Base-by-base conservation (phyloP, 2,888 invertebrate species). In the Plemyria rubiginata region DNA sequence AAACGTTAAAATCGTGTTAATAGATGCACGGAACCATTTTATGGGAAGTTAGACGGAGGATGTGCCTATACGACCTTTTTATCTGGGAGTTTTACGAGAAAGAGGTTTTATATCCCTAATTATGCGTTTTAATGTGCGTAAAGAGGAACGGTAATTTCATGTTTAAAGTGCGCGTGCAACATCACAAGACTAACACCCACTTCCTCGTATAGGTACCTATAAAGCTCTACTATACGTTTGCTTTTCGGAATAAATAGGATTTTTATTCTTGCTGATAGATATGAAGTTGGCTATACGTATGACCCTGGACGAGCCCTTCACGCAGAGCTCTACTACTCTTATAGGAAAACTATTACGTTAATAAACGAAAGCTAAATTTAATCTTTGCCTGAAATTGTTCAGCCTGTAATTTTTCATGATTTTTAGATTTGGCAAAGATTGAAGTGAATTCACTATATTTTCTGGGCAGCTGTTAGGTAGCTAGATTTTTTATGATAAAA, bases 71-170 rank as follows among this genome's bases (percentile, higher is more conserved):
- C 83, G 83, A 84, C 84, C 84, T 87, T 90, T 91, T 90, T 90
- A 89, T 89, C 87, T 86, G 80, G 79, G 72, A 71, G 80, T 88
- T 90, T 91, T 85, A 91, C 79, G 90, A 81, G 79, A 70, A 82
- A 85, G 88, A 86, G 90, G 87, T 91, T 91, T 92, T 88, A 91
- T 91, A 90, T 84, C 80, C 89, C 88, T 90, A 90, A 91, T 91
- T 88, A 90, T 80, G 81, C 82, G 84, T 80, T 84, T 88, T 85
- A 81, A 85, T 80, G 82, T 77, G 77, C 74, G 77, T 79, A 81
- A 85, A 86, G 78, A 62, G 79, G 46, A 54, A 60, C 12, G 41
- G 80, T 81, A 85, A 85, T 86, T 85, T 81, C 81, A 82, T 81
- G 81, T 73, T 72, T 79, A 75, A 75, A 74, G 73, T 75, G 74